Conservation (phyloP, 2,113 vertebrate species). For the Ellobius talpinus region DNA sequence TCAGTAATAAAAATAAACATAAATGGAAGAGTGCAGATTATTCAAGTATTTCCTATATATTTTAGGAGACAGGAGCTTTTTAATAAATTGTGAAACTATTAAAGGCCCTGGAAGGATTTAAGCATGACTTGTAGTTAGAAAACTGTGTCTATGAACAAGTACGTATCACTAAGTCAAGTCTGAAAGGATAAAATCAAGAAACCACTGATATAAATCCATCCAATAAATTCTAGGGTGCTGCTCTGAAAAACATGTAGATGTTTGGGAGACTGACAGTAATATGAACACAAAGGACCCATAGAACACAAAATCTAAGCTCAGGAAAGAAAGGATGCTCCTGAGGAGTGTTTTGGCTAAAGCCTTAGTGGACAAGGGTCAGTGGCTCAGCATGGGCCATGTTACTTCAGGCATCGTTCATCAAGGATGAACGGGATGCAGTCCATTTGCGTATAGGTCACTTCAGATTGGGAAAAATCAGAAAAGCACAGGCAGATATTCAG, state of each 20-base stretch:
- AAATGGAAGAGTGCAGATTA: background rate
- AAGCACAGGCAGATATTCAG: background rate
- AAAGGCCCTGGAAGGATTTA: background rate
- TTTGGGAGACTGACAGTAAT: too few relatives aligned
- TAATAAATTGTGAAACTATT: background rate
- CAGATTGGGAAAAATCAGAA: background rate
- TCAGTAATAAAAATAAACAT: background rate
- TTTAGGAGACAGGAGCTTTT: background rate
- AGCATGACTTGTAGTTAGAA: background rate
- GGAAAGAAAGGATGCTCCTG: background rate
- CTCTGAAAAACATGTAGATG: background rate
- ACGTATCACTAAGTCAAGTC: background rate
- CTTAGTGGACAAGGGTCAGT: accelerated
- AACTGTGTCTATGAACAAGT: background rate
- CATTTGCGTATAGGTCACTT: background rate
- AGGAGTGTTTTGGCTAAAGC: accelerated
- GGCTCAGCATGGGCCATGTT: background rate
- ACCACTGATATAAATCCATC: background rate
- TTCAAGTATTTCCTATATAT: background rate
- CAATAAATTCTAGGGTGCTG: background rate
- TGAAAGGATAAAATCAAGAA: background rate
- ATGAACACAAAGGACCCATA: background rate
- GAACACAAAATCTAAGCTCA: too few relatives aligned
- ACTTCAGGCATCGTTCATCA: background rate
- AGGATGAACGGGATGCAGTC: accelerated